Evolutionary conservation across 1,140 invertebrate genomes (phyloP).

Genomic region (Babylonia areolata): DNA sequence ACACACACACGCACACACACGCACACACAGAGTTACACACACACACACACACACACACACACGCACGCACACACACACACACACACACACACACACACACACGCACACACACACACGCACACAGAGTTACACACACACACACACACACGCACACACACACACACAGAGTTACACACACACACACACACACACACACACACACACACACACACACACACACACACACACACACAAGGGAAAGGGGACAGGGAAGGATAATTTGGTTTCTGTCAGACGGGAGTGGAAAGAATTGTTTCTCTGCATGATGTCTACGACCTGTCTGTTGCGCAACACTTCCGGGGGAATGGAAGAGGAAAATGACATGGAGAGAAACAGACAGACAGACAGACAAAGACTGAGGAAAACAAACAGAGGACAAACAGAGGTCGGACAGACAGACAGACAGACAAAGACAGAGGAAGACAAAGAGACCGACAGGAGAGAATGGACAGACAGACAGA

Average conservation of each 20-base stretch:
- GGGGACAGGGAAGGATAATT: neutral
- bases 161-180: neutral
- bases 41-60: neutral
- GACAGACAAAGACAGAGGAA: too few species aligned
- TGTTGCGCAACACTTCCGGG: too few species aligned
- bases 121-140: neutral
- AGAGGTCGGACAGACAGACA: neutral
- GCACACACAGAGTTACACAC: neutral
- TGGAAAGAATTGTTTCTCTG: too few species aligned
- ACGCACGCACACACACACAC: neutral
- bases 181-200: neutral
- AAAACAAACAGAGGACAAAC: neutral
- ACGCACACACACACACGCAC: neutral
- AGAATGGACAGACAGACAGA: too few species aligned
- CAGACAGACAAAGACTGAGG: neutral
- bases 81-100: neutral
- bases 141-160: neutral
- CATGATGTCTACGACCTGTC: too few species aligned
- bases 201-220: neutral
- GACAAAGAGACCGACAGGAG: too few species aligned
- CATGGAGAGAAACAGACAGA: neutral
- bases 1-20: neutral
- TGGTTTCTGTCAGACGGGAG: too few species aligned
- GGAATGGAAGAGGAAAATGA: too few species aligned
- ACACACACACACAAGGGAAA: neutral